Percentiles rank a stretch among this genome's conserved stretches.
Conservation (phyloP, 2,113 vertebrate genomes). For the Lamprotornis superbus region DNA sequence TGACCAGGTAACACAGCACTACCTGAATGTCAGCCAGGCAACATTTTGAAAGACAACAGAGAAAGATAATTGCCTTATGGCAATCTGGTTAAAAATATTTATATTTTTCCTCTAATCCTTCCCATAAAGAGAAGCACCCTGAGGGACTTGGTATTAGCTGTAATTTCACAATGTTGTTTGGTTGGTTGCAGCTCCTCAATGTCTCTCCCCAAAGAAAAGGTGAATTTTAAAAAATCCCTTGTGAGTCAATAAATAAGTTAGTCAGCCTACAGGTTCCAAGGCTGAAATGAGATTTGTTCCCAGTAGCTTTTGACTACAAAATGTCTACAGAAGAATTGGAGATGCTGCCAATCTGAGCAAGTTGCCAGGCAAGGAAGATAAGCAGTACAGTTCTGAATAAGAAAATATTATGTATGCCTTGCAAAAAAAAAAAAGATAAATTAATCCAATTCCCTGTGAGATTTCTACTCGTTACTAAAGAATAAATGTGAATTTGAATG, state of each 20-base stretch:
- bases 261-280: neutral
- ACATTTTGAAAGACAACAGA: neutral
- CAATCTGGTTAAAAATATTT: neutral
- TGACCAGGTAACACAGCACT: neutral
- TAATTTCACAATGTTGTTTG: neutral
- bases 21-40: neutral
- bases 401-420: neutral
- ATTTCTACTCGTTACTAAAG: neutral
- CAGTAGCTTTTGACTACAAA: neutral
- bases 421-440: neutral
- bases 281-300: neutral
- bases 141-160: neutral
- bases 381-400: neutral
- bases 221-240: neutral
- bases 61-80: neutral
- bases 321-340: neutral
- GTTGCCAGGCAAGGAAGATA: neutral
- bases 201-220: neutral
- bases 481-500: neutral
- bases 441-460: neutral
- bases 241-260: neutral
- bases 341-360: neutral
- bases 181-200: neutral
- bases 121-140: neutral
- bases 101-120: neutral